These are phyloP conservation scores for Anoplolepis gracilipes DNA, from an alignment of 1,140 invertebrate genomes.

Conservation along the genomic window DNA sequence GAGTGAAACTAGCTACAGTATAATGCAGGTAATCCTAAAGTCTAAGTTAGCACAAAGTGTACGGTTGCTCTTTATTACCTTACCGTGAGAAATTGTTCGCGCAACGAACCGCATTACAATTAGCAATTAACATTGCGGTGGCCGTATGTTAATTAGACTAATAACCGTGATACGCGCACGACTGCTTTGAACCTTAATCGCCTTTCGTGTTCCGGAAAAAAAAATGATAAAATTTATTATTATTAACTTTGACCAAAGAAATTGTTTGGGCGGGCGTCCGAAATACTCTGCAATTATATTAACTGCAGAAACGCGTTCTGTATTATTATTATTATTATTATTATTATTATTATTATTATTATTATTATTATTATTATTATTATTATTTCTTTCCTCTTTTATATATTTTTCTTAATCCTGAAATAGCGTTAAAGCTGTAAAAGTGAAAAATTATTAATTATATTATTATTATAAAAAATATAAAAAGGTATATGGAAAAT, in stretches of 20 bases:
- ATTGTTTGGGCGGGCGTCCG: neutral
- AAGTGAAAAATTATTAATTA: neutral
- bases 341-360: neutral
- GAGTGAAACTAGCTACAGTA: conserved; percentile 5
- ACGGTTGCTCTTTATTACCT: conserved; percentile 30
- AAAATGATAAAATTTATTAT: conserved; percentile 32
- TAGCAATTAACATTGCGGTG: conserved; percentile 61
- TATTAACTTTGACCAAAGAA: conserved; percentile 18
- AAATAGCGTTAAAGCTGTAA: neutral
- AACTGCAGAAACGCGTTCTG: conserved; percentile 16
- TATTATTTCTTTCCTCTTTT: neutral
- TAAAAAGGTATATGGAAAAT: neutral
- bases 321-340: conserved; percentile 3
- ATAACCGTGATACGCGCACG: conserved; percentile 54
- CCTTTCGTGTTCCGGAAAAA: neutral
- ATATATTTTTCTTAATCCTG: neutral
- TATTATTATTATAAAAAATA: neutral
- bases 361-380: neutral
- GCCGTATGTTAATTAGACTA: conserved; percentile 62
- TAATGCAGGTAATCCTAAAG: conserved; percentile 41
- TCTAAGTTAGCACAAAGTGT: conserved; percentile 22
- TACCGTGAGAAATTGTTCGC: conserved; percentile 55
- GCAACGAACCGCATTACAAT: conserved; percentile 59
- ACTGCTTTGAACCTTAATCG: conserved; percentile 56
- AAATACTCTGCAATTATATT: conserved; percentile 33